A percentile compares a stretch with the other conserved stretches of the same genome.
Evolutionary conservation across 2,113 vertebrate species (phyloP).

Genomic region (Notothenia coriiceps): DNA sequence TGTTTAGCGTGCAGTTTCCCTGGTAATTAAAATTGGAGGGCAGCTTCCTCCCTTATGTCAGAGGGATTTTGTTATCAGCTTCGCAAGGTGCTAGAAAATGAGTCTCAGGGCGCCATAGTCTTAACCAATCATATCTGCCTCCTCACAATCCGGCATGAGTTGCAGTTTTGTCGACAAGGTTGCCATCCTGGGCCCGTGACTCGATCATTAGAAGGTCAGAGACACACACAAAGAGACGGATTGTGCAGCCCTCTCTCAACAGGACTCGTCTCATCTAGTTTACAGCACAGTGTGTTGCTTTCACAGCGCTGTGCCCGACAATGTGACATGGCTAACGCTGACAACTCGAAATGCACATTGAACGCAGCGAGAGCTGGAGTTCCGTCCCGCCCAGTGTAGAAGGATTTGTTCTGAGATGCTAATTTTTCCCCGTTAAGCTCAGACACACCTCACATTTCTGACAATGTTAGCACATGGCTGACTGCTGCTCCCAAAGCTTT

Average conservation of each 20-base stretch:
- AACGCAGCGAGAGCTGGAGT: slow-evolving; percentile 37
- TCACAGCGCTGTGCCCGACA: slow-evolving; percentile 58
- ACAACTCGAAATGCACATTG: slow-evolving; percentile 71
- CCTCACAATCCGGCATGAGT: slow-evolving; percentile 57
- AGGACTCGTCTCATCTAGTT: slow-evolving; percentile 80
- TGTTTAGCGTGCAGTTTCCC: slow-evolving; percentile 72
- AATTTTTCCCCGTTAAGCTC: slow-evolving; percentile 57
- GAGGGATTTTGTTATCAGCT: slow-evolving; percentile 78
- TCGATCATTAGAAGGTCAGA: slow-evolving; percentile 81
- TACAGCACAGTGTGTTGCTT: slow-evolving; percentile 75
- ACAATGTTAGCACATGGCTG: slow-evolving; percentile 61
- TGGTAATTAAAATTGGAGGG: slow-evolving; percentile 80
- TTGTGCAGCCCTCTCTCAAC: slow-evolving; percentile 73
- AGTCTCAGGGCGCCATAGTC: slow-evolving; percentile 53
- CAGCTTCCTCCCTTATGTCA: slow-evolving; percentile 64
- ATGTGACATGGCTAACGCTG: slow-evolving; percentile 57
- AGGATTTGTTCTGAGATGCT: slow-evolving; percentile 63
- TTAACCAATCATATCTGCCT: slow-evolving; percentile 61
- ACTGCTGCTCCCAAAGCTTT: slow-evolving; percentile 46
- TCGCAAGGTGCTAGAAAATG: slow-evolving; percentile 63
- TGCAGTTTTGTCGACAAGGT: slow-evolving; percentile 66
- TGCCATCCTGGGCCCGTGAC: slow-evolving; percentile 55
- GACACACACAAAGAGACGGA: slow-evolving; percentile 59
- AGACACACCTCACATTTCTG: slow-evolving; percentile 50
- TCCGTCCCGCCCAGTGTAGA: slow-evolving; percentile 17